Evolutionary conservation across 2,113 vertebrate genomes (phyloP), one percentile per base, ranked within the genome.

Genomic region (Perca fluviatilis): DNA sequence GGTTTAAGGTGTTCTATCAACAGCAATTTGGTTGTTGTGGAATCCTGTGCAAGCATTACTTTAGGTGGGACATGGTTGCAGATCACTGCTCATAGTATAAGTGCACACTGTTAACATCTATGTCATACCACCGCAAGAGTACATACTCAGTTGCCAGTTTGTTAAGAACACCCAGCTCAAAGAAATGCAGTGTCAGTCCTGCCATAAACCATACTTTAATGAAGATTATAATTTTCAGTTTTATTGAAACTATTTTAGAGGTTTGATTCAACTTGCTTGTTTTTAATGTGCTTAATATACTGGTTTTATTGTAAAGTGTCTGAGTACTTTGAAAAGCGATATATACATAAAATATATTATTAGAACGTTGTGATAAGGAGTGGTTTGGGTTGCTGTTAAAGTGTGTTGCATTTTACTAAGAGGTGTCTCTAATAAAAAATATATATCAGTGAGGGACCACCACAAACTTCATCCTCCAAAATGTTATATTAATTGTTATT

Each of bases 1-100:
- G 57, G 56, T 66, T 79, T 16, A 67, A 36, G 50, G 30, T 78
- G 49, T 79, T 67, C 23, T 14, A 14, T 64, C n/a, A 18, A 57
- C 23, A 66, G 27, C 33, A 53, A 60, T 11, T 0, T 51, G 56
- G 49, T 53, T 36, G 30, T 46, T 64, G 70, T 56, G 21, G 69
- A 77, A 77, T n/a, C 6, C 11, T 11, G 30, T 3, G 1, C 13
- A 15, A 23, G 19, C 14, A n/a, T 14, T 0, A 19, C 19, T 65
- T 76, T 12, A 27, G 15, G 25, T 30, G n/a, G 11, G 4, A 56
- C 10, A 11, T n/a, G 47, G 66, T 30, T 49, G 43, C 61, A 72
- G 19, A 72, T 61, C 4, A 46, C 18, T 53, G 25, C 30, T 69
- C 6, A 23, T 19, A 3, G 58, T 33, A 60, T 16, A 30, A 57